These are phyloP conservation scores for Agapornis canus DNA, from an alignment of 2,797 vertebrate species.

Conservation along the genomic window DNA sequence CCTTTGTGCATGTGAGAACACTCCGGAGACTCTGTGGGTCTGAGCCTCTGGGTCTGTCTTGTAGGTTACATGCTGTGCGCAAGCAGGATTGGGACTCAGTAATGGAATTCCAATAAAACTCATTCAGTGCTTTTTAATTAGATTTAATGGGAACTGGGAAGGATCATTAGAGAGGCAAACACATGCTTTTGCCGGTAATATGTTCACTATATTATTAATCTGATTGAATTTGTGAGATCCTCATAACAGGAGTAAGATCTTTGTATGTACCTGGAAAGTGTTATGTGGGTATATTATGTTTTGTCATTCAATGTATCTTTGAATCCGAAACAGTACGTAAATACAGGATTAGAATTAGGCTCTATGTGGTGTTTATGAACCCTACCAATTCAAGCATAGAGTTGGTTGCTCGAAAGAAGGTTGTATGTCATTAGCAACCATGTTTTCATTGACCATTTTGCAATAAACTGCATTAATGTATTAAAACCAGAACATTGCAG, in stretches of 20 bases:
- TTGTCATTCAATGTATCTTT: not conserved
- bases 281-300: not conserved
- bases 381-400: not conserved
- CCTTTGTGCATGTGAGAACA: not conserved
- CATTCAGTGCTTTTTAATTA: conserved; percentile 40
- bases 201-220: conserved; percentile 13
- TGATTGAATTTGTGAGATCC: conserved; percentile 37
- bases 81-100: not conserved
- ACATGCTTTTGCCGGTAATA: conserved; percentile 43
- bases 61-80: accelerated
- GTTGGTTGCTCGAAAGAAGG: not conserved
- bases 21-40: not conserved
- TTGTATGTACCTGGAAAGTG: not conserved
- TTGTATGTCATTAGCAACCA: not conserved
- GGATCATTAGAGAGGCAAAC: conserved; percentile 46
- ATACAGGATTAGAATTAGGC: not conserved
- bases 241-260: not conserved
- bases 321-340: not conserved
- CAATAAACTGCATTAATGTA: not conserved
- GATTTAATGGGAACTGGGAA: conserved; percentile 45
- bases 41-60: too few relatives aligned
- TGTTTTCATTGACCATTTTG: not conserved
- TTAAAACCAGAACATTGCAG: not conserved
- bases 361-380: not conserved
- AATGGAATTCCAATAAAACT: conserved; percentile 51